Base-by-base conservation (phyloP, 2,888 invertebrate genomes). In the Biston stratarius region DNA sequence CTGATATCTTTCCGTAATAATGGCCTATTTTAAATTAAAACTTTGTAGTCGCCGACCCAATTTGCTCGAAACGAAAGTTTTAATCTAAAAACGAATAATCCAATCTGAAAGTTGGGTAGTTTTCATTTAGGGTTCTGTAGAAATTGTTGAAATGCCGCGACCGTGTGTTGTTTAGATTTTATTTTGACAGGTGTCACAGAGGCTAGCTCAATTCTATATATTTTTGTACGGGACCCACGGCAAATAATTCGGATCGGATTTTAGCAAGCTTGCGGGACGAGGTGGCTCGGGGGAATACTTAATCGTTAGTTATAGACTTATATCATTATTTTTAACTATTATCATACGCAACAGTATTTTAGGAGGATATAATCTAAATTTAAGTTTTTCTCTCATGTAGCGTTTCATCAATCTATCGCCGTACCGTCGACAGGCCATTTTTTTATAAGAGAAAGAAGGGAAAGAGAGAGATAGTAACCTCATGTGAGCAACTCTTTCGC, bases 311-410 rank as follows among this genome's bases (percentile, higher is more conserved):
- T 84, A 88, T 92, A 92, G 87, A 88, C 81, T 83, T 87, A 92
- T 93, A 93, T 93, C 92, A 93, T 92, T 93, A 93, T 91, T 88
- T 93, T 91, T 91, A 92, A 92, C 83, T 84, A 88, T 87, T 88
- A 88, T 86, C 89, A 85, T 91, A 89, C 88, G 90, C 92, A 91
- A 86, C 93, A 94, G 93, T 94, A 94, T 94, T 94, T 90, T 92
- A 90, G 90, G 87, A 81, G 79, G 82, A 83, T 89, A 87, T 90
- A 88, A 84, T 86, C 85, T 92, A 90, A 89, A 89, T 88, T 92
- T 91, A 92, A 89, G 89, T 92, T 92, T 38, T 82, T 78, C 58
- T 79, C 78, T 79, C 81, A 79, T 74, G 74, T 80, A 75, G 79
- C 80, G 79, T 78, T 63, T 73, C 67, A 69, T 70, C 76, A 77